Evolutionary conservation across 2,888 invertebrate species (phyloP), one percentile per base, ranked within the genome.

Genomic region (Caenorhabditis auriculariae): DNA sequence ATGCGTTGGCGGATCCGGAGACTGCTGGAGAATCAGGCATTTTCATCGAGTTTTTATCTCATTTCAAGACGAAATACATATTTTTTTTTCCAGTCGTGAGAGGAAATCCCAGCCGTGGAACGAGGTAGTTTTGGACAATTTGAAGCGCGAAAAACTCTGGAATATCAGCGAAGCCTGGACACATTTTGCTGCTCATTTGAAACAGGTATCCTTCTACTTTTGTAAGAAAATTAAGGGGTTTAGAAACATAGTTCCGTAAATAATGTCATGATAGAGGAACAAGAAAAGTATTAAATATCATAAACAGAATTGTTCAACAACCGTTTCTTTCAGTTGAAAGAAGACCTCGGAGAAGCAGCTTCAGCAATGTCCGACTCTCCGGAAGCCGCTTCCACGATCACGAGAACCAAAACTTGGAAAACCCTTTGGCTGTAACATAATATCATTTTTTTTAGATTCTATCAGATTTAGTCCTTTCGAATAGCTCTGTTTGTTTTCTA

Each of bases 1-100:
- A 72, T 50, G 79, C 78, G 0, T 44, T 74, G 3, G 76, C 73
- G 37, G 80, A 80, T 53, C 76, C 76, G 1, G 72, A 43, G 7
- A 71, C 69, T 24, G 65, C 42, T 7, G 60, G 53, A 0, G 49
- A 50, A 19, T 76, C 61, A 38, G 78, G 78, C 3, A 35, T 62
- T 17, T 78, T 80, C 50, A 67, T 79, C 46, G 68, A 74, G 78
- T 78, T 43, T 39, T 44, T 15, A 43, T 19, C 45, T 37, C 15
- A 27, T 28, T 28, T 27, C 27, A 41, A 26, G 24, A 37, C 39
- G 17, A 52, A 29, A 43, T 2, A 19, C 3, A 23, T 12, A 24
- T 24, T 44, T 24, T 12, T 29, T 23, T 17, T 66, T 76, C 52
- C 51, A 78, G 77, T 48, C 77, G 78, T 24, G 77, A 77, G 51